Conservation (phyloP, 2,113 vertebrate genomes). For the Neotoma lepida region DNA sequence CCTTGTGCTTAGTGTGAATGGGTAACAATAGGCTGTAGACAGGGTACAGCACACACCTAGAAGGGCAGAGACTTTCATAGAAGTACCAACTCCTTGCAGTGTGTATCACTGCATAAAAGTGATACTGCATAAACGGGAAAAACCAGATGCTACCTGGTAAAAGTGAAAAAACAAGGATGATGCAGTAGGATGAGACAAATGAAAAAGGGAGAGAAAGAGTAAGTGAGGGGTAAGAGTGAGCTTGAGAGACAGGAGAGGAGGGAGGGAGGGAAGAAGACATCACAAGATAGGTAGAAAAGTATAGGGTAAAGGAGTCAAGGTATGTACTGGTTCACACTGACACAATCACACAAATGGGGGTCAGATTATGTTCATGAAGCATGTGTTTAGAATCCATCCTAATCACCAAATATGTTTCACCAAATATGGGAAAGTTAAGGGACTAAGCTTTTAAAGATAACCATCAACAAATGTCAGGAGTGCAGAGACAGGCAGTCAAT, state of each 20-base stretch:
- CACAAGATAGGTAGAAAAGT: slow-evolving; percentile 18
- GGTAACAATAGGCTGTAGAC: background rate
- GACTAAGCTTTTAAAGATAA: slow-evolving; percentile 73
- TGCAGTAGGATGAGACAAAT: background rate
- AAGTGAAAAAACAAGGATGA: slow-evolving; percentile 31
- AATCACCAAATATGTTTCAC: slow-evolving; percentile 72
- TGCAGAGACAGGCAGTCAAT: slow-evolving; percentile 69
- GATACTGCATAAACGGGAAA: slow-evolving; percentile 32
- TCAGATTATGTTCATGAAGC: slow-evolving; percentile 76
- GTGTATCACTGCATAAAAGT: slow-evolving; percentile 74
- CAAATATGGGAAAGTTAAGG: slow-evolving; percentile 65
- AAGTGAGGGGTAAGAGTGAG: background rate
- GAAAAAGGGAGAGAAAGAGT: background rate
- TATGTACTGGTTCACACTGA: slow-evolving; percentile 66
- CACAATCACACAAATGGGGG: slow-evolving; percentile 73
- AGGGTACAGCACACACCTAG: slow-evolving; percentile 20
- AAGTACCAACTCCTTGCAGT: slow-evolving; percentile 62
- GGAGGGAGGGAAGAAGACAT: background rate
- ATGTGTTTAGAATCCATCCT: slow-evolving; percentile 68
- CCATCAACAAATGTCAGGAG: slow-evolving; percentile 57
- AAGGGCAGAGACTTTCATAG: slow-evolving; percentile 17
- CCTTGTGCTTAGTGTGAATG: slow-evolving; percentile 60
- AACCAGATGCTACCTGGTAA: slow-evolving; percentile 76
- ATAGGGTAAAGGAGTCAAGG: slow-evolving; percentile 67
- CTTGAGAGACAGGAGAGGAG: background rate